Evolutionary conservation across 2,113 vertebrate genomes (phyloP), one percentile per base, ranked within the genome.

Genomic region (Chionis minor): DNA sequence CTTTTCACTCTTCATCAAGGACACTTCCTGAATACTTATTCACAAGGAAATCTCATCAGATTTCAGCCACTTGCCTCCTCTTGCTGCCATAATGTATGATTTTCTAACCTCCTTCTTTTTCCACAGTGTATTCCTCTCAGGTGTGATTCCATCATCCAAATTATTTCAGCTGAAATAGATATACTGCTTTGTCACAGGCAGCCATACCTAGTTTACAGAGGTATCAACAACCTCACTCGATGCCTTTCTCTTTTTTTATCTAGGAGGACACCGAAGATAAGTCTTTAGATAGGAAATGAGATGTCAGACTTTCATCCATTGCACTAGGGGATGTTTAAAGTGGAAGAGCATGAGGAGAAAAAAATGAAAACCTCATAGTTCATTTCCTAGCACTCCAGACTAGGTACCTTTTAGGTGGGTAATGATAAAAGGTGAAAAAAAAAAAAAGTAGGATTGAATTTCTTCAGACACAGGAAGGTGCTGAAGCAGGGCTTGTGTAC

Each of bases 51-150:
- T 21, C 49, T 44, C n/a, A 33, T 30, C 16, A 62, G 10, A 40
- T 75, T 80, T 56, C 75, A 86, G 44, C 44, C 47, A 49, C 49
- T 65, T 77, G 32, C 32, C 40, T 77, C 38, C 59, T 42, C 55
- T 86, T 1, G 0, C 7, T 47, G 19, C 27, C 17, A 4, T 5
- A 56, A 44, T 4, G 40, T 2, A 10, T 10, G 4, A 27, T 47
- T 92, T 61, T 55, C 80, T 49, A 56, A 35, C 30, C 23, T 83
- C 49, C 1, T 13, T 32, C n/a, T 73, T 81, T 33, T 74, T 27
- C 63, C 63, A 72, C 20, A 16, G 5, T 15, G 1, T 4, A 0
- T 61, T 80, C 9, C 23, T 74, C 28, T 74, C 52, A 18, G 49
- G 11, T 56, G 17, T 63, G n/a, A 77, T n/a, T 67, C n/a, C 40